These are phyloP conservation scores for Nemopilema nomurai DNA, from an alignment of 30 jellyfish, hydroid and myxozoan species.

Conservation along the genomic window DNA sequence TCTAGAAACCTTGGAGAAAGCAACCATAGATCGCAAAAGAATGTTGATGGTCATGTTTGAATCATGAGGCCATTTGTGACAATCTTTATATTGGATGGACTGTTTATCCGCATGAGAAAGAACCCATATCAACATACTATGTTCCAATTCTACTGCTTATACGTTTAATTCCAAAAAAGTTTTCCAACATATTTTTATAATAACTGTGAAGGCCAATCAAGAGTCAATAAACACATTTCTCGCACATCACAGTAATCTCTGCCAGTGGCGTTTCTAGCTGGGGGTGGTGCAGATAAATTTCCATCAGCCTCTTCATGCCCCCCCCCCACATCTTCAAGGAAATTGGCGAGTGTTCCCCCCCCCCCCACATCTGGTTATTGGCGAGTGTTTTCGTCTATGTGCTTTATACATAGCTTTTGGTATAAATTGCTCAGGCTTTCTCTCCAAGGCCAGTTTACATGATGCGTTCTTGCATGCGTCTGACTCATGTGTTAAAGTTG, in stretches of 20 bases:
- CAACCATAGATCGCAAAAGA: background rate
- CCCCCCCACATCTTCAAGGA: no score
- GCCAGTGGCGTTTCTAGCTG: no score
- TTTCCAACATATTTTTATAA: background rate
- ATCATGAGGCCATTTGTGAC: background rate
- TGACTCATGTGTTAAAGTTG: background rate
- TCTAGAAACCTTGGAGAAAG: background rate
- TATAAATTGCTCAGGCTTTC: no score
- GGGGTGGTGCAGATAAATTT: no score
- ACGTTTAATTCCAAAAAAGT: background rate
- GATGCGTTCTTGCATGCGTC: slow-evolving; percentile 7
- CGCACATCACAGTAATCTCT: no score
- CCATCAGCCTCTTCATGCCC: no score
- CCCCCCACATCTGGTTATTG: no score
- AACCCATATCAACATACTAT: background rate
- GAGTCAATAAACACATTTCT: no score
- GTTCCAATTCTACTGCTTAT: background rate
- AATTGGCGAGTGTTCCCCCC: no score
- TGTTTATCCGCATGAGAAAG: background rate
- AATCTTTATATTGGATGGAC: background rate
- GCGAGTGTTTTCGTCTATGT: no score
- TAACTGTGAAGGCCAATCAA: no score
- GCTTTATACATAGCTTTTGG: no score
- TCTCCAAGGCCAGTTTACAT: background rate
- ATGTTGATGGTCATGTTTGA: background rate